A percentile compares a stretch with the other conserved stretches of the same genome.
phyloP scores from a whole-genome alignment of 2,888 invertebrate genomes.

The Hipparchia semele region DNA sequence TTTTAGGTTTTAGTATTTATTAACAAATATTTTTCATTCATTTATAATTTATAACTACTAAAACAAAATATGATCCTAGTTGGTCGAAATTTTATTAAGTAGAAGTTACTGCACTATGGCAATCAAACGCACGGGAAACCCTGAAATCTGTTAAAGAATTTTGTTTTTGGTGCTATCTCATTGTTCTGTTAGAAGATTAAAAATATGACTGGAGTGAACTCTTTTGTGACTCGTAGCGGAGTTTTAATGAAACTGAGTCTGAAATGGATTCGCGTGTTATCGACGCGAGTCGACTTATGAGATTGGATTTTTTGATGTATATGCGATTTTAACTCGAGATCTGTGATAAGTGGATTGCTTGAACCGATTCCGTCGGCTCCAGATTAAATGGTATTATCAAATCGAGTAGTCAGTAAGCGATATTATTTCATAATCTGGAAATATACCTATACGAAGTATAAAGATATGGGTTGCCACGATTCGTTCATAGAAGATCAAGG shows the following conservation, averaged over 20 bases:
- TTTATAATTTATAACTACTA: too few species aligned
- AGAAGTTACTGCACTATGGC: not conserved
- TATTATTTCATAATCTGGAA: not conserved
- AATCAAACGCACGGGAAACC: not conserved
- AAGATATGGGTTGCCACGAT: not conserved
- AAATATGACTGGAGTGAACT: constrained; percentile 55
- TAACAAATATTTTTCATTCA: too few species aligned
- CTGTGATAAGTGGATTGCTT: constrained; percentile 20
- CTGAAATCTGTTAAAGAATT: constrained; percentile 35
- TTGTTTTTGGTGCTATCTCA: constrained; percentile 38
- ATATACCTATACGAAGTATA: not conserved
- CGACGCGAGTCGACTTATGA: constrained; percentile 15
- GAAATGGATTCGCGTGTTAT: constrained; percentile 16
- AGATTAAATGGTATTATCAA: constrained; percentile 4
- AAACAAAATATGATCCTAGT: too few species aligned
- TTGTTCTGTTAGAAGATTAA: constrained; percentile 61
- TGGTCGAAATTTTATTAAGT: too few species aligned
- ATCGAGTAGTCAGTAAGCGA: not conserved
- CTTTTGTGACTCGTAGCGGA: constrained; percentile 54
- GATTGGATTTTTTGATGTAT: constrained; percentile 22
- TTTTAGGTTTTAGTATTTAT: too few species aligned
- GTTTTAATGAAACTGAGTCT: constrained; percentile 56
- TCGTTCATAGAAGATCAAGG: too few species aligned
- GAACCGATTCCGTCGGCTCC: not conserved
- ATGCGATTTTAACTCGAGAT: constrained; percentile 7